Percentiles rank a stretch among this genome's conserved stretches.
These are phyloP conservation scores for Agonopterix heracliana DNA, from an alignment of 2,888 invertebrate genomes.

Conservation along the genomic window DNA sequence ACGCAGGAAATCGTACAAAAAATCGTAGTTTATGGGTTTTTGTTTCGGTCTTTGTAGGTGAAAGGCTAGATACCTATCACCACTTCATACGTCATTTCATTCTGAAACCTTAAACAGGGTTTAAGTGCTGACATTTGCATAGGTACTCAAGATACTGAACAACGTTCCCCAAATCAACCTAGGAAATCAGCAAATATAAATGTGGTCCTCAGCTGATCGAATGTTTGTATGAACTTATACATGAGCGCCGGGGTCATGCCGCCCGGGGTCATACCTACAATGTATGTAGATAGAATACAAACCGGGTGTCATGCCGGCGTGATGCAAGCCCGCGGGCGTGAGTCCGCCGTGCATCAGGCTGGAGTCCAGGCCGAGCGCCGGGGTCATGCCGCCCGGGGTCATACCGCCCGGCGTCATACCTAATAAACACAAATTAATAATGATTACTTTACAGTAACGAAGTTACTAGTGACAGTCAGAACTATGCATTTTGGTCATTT, in stretches of 20 bases:
- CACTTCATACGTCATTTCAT: too few species aligned
- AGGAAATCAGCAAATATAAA: too few species aligned
- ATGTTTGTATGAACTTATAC: too few species aligned
- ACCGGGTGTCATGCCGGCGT: slow-evolving; percentile 46
- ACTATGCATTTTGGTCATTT: too few species aligned
- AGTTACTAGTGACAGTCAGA: too few species aligned
- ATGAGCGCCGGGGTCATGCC: slow-evolving; percentile 45
- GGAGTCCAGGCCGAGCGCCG: slow-evolving; percentile 18
- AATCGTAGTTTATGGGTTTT: slow-evolving; percentile 23
- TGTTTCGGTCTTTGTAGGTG: slow-evolving; percentile 26
- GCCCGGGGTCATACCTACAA: slow-evolving; percentile 65
- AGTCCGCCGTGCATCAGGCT: slow-evolving; percentile 49
- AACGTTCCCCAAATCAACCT: too few species aligned
- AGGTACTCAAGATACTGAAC: too few species aligned
- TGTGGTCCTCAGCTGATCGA: too few species aligned
- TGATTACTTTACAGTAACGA: too few species aligned
- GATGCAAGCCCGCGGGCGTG: slow-evolving; percentile 51
- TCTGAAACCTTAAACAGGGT: too few species aligned
- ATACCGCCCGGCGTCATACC: slow-evolving; percentile 35
- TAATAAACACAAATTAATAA: neutral
- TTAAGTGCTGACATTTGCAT: too few species aligned
- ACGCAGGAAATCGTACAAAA: slow-evolving; percentile 17
- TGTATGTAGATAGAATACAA: neutral
- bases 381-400: slow-evolving; percentile 42
- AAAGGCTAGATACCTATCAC: slow-evolving; percentile 33